phyloP scores from a whole-genome alignment of 1,140 invertebrate species.

The Drusus annulatus region DNA sequence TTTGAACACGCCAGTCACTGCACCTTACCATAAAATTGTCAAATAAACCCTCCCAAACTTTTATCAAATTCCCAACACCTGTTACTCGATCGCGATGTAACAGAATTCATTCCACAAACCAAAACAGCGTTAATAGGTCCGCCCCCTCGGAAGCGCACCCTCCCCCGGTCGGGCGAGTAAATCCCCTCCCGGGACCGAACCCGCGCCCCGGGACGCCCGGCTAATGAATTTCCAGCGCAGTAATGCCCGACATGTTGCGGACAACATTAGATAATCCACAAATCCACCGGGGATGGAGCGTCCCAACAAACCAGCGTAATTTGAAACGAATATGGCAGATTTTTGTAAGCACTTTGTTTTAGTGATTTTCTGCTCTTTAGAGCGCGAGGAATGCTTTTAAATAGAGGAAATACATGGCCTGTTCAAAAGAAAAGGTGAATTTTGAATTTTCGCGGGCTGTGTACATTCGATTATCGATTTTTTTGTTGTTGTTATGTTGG shows the following conservation, averaged over 20 bases:
- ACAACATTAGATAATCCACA: not conserved
- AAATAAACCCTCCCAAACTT: no score
- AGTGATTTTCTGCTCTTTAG: no score
- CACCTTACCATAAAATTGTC: no score
- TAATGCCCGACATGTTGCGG: constrained; percentile 19
- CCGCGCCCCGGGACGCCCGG: not conserved
- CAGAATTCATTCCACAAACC: no score
- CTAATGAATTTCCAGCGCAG: constrained; percentile 8
- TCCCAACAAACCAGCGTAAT: not conserved
- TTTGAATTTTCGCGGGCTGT: no score
- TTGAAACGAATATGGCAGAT: not conserved
- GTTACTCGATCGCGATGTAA: not conserved
- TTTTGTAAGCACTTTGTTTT: no score
- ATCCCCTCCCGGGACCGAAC: not conserved
- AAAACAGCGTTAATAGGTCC: not conserved
- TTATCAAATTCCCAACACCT: not conserved
- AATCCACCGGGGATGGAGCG: not conserved
- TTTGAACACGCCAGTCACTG: no score
- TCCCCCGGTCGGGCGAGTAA: not conserved
- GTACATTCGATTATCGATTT: no score
- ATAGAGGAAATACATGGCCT: no score
- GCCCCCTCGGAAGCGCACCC: not conserved
- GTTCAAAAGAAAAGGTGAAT: no score
- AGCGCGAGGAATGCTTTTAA: no score
- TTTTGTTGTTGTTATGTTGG: no score